Evolutionary conservation across 2,888 invertebrate species (phyloP).

Genomic region (Coecobrya sp.): DNA sequence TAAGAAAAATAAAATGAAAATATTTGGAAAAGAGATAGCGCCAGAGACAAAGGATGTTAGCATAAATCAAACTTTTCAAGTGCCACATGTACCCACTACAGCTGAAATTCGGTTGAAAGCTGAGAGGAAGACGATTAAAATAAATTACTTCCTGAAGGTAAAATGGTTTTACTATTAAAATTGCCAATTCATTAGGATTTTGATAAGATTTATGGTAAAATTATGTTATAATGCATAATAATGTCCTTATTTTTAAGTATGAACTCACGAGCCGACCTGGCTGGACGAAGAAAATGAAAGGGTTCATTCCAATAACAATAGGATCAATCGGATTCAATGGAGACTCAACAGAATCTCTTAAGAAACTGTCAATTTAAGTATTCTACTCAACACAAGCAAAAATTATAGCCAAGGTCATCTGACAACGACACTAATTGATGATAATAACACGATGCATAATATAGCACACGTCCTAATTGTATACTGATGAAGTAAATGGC

Average conservation of each 20-base stretch:
- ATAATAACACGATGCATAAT: too few species aligned
- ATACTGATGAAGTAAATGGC: too few species aligned
- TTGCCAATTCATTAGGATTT: too few species aligned
- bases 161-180: background rate
- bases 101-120: conserved; percentile 70
- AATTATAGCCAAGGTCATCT: too few species aligned
- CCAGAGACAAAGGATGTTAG: conserved; percentile 67
- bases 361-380: conserved; percentile 1
- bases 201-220: too few species aligned
- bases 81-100: conserved; percentile 73
- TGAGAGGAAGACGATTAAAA: conserved; percentile 72
- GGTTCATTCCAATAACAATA: conserved; percentile 78
- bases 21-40: conserved; percentile 70
- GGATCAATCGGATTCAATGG: conserved; percentile 73
- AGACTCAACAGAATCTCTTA: background rate
- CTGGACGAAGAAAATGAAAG: conserved; percentile 76
- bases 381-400: too few species aligned
- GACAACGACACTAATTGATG: too few species aligned
- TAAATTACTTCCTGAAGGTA: conserved; percentile 79
- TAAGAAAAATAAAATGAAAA: conserved; percentile 79
- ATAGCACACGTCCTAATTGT: too few species aligned
- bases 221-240: too few species aligned
- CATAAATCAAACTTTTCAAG: conserved; percentile 68
- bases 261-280: conserved; percentile 69
- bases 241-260: too few species aligned